Percentiles rank a stretch among this genome's conserved stretches.
These are phyloP conservation scores for Varroa destructor DNA, from an alignment of 1,140 invertebrate genomes.

Conservation along the genomic window DNA sequence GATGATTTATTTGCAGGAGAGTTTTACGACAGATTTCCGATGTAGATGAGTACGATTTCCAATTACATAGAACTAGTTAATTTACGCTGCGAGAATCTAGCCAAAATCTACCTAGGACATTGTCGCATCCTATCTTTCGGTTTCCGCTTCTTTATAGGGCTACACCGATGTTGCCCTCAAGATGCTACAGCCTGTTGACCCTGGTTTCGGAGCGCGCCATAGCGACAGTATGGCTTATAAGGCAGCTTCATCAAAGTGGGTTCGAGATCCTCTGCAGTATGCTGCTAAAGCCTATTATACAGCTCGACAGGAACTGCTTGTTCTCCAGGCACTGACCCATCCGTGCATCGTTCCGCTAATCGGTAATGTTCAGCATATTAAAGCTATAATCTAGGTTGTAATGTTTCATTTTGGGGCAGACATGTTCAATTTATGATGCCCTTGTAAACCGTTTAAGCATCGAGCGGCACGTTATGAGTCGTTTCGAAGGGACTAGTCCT, in stretches of 20 bases:
- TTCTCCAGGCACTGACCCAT: conserved; percentile 69
- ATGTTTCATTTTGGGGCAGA: too few species aligned
- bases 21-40: neutral
- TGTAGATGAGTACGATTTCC: neutral
- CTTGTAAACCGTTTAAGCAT: too few species aligned
- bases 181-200: conserved; percentile 82
- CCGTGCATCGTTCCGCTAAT: conserved; percentile 73
- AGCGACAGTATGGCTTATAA: conserved; percentile 64
- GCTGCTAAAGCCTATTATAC: conserved; percentile 89
- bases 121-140: too few species aligned
- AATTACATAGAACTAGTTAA: neutral
- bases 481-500: too few species aligned
- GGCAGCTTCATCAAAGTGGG: conserved; percentile 72
- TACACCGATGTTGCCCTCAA: conserved; percentile 75
- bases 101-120: too few species aligned
- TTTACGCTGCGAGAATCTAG: too few species aligned
- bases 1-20: neutral
- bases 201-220: conserved; percentile 58
- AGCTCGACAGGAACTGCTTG: conserved; percentile 80
- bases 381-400: too few species aligned
- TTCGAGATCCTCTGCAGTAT: conserved; percentile 71
- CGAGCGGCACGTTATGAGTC: too few species aligned
- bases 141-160: conserved; percentile 30
- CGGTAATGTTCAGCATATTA: neutral
- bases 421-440: too few species aligned